Evolutionary conservation across 1,140 invertebrate genomes (phyloP).

Genomic region (Chlorops oryzae): DNA sequence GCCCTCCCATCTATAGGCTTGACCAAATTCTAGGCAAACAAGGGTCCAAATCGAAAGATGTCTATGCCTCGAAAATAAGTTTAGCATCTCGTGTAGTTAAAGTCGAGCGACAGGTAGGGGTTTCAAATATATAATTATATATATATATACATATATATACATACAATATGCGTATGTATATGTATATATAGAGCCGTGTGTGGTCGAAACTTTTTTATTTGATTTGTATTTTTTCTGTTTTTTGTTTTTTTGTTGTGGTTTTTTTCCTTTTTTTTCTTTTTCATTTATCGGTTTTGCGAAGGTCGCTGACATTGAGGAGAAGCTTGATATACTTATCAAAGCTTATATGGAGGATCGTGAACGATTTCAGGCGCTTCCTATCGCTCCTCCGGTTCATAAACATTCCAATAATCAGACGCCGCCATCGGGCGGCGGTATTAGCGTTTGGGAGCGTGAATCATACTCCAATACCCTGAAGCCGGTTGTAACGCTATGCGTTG

Average conservation of each 20-base stretch:
- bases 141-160: no score
- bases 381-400: conserved; percentile 40
- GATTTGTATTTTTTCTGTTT: no score
- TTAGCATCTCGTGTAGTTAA: conserved; percentile 89
- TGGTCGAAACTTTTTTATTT: background rate
- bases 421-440: conserved; percentile 13
- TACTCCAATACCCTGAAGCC: background rate
- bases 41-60: conserved; percentile 87
- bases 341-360: conserved; percentile 86
- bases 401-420: conserved; percentile 44
- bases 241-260: no score
- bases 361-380: conserved; percentile 53
- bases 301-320: conserved; percentile 90
- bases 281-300: no score
- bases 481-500: background rate
- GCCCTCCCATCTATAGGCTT: conserved; percentile 52
- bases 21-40: conserved; percentile 92
- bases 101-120: conserved; percentile 84
- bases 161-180: no score
- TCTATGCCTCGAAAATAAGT: conserved; percentile 89
- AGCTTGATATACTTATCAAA: conserved; percentile 88
- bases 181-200: no score
- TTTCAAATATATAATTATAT: background rate
- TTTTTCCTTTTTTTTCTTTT: no score
- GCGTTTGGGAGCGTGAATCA: background rate